Conservation (phyloP, 2,888 invertebrate species). For the Protodeltote pygarga region DNA sequence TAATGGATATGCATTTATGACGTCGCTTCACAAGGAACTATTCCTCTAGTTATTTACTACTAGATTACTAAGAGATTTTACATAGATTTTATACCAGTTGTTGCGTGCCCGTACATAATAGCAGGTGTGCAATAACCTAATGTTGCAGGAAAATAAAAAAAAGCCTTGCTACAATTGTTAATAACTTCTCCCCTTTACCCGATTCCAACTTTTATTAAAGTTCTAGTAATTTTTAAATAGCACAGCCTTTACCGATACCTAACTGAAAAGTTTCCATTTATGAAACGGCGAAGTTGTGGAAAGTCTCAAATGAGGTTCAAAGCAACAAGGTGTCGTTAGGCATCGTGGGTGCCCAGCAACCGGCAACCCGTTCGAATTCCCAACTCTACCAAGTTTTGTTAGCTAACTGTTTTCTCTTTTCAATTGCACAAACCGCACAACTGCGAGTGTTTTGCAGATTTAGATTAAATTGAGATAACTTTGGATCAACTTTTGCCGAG, state of each 20-base stretch:
- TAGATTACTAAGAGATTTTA: no score
- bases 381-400: conserved; percentile 56
- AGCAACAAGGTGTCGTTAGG: conserved; percentile 62
- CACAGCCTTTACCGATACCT: conserved; percentile 20
- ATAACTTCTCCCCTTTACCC: no score
- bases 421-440: conserved; percentile 51
- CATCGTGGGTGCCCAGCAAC: conserved; percentile 5
- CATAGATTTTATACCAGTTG: no score
- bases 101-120: no score
- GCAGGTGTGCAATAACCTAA: no score
- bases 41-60: no score
- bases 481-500: neutral
- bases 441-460: conserved; percentile 10
- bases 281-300: conserved; percentile 39
- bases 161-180: neutral
- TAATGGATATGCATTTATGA: no score
- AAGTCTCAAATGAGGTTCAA: conserved; percentile 45
- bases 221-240: conserved; percentile 17
- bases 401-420: conserved; percentile 66
- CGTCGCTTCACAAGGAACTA: no score
- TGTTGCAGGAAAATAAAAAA: neutral
- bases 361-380: conserved; percentile 10
- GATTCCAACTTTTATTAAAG: no score
- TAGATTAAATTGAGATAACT: conserved; percentile 18
- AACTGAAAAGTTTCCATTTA: conserved; percentile 39